Percentiles rank a stretch among this genome's conserved stretches.
phyloP scores from a whole-genome alignment of 2,113 vertebrate genomes.

The Mionectes macconnelli region DNA sequence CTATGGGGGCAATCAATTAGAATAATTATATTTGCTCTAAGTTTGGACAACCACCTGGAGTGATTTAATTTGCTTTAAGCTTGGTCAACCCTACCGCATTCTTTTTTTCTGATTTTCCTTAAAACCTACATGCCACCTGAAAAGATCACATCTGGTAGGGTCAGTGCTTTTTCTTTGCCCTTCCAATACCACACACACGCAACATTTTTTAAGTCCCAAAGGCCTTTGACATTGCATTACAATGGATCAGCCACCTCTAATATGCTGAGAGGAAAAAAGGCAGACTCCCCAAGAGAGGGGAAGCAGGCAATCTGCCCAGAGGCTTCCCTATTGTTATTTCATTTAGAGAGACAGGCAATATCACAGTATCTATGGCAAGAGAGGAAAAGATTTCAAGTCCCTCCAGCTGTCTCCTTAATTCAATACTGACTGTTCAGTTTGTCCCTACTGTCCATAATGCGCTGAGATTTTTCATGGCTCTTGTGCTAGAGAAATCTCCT shows the following conservation, averaged over 20 bases:
- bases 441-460: neutral
- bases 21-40: neutral
- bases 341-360: constrained; percentile 19
- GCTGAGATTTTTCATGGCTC: neutral
- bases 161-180: neutral
- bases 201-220: neutral
- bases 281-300: neutral
- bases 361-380: neutral
- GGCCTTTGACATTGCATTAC: constrained; percentile 12
- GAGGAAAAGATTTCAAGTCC: neutral
- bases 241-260: constrained; percentile 18
- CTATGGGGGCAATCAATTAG: neutral
- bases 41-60: neutral
- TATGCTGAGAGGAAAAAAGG: neutral
- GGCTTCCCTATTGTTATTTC: constrained; percentile 14
- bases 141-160: neutral
- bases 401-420: constrained; percentile 1
- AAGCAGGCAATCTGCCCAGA: constrained; percentile 2
- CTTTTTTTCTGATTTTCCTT: neutral
- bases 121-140: neutral
- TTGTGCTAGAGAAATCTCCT: neutral
- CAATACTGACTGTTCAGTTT: neutral
- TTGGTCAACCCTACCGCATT: neutral
- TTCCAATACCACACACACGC: neutral
- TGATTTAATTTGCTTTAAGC: neutral